These are phyloP conservation scores for Lissonota sp. DNA, from an alignment of 2,888 invertebrate species.

Conservation along the genomic window DNA sequence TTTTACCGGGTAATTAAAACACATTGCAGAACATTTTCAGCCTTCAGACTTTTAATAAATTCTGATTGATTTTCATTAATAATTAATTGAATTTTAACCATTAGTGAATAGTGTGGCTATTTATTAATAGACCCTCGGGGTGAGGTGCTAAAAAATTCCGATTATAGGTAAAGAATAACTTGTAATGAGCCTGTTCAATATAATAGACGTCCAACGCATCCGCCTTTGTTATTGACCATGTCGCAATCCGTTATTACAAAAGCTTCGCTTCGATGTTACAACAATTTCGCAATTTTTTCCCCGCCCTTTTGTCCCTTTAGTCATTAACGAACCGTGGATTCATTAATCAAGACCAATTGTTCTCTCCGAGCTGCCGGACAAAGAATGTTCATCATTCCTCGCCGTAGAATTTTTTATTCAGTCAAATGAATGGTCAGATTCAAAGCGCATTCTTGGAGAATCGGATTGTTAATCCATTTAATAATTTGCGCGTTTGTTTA, in stretches of 20 bases:
- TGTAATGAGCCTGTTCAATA: not conserved
- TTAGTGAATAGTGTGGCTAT: no score
- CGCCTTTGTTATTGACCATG: slow-evolving; percentile 34
- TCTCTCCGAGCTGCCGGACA: not conserved
- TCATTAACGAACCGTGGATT: slow-evolving; percentile 7
- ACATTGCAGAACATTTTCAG: no score
- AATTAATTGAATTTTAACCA: no score
- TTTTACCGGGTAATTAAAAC: no score
- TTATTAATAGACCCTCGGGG: no score
- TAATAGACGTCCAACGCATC: slow-evolving; percentile 47
- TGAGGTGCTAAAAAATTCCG: no score
- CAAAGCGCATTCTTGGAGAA: not conserved
- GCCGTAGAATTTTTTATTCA: not conserved
- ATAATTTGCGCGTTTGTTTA: not conserved
- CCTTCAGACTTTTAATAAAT: no score
- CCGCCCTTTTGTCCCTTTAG: not conserved
- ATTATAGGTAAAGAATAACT: no score
- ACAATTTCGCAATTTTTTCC: no score
- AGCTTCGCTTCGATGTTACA: no score
- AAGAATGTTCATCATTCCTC: not conserved
- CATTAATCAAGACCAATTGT: slow-evolving; percentile 42
- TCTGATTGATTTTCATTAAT: no score
- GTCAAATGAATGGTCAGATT: not conserved
- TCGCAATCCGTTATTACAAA: not conserved
- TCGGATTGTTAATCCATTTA: not conserved